These are phyloP conservation scores for Theropithecus gelada DNA, from an alignment of 2,113 vertebrate genomes.

Conservation along the genomic window DNA sequence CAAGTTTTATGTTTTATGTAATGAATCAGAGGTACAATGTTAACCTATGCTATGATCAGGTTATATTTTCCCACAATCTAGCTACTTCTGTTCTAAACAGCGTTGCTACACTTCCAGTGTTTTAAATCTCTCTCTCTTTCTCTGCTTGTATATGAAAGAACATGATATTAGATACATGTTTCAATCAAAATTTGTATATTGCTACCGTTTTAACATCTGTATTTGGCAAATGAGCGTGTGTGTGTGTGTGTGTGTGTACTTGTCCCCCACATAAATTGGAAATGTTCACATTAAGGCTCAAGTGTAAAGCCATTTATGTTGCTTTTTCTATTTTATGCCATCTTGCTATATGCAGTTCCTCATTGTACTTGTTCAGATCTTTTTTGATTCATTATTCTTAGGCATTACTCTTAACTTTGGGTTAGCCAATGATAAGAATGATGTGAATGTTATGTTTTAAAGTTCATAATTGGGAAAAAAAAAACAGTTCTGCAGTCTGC, in stretches of 20 bases:
- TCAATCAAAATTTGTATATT: too few relatives aligned
- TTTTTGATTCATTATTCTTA: not conserved
- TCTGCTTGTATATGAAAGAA: not conserved
- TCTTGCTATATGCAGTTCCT: not conserved
- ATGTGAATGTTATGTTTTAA: not conserved
- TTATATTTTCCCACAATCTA: not conserved
- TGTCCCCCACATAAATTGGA: not conserved
- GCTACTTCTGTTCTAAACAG: not conserved
- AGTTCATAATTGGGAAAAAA: not conserved
- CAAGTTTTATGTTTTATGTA: not conserved
- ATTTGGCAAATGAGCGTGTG: not conserved
- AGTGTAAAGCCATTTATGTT: not conserved
- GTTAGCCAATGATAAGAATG: not conserved
- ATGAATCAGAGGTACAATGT: not conserved
- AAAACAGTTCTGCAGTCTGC: not conserved
- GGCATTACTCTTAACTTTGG: not conserved
- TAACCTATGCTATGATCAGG: not conserved
- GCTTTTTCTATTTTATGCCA: not conserved
- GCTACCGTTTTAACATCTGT: not conserved
- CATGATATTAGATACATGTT: not conserved
- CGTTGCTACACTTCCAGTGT: not conserved
- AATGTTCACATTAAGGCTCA: not conserved
- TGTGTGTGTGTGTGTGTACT: not conserved
- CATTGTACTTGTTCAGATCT: not conserved
- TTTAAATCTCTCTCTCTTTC: not conserved